These are phyloP conservation scores for Nipponacmea schrenckii DNA, from an alignment of 2,888 invertebrate species.

Conservation along the genomic window DNA sequence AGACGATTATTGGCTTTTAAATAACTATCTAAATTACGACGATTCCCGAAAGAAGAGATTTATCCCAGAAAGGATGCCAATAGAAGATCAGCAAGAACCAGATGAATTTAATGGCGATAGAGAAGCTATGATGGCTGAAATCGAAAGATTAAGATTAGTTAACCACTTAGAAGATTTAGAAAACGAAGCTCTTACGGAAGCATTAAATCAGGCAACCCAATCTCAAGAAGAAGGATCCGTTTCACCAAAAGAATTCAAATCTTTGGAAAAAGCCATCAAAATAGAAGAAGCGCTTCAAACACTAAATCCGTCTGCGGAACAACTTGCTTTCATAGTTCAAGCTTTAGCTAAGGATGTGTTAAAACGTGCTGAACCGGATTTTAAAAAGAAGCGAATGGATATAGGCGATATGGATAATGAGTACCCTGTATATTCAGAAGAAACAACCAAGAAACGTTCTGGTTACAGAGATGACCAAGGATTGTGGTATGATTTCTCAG, in stretches of 20 bases:
- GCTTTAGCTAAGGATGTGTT: not conserved
- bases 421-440: slow-evolving; percentile 12
- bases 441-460: slow-evolving; percentile 1
- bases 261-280: slow-evolving; percentile 32
- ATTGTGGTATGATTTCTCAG: not conserved
- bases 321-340: slow-evolving; percentile 10
- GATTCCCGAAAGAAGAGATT: slow-evolving; percentile 17
- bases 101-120: not conserved
- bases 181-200: slow-evolving; percentile 52
- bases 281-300: slow-evolving; percentile 35
- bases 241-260: slow-evolving; percentile 26
- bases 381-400: slow-evolving; percentile 16
- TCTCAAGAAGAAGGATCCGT: slow-evolving; percentile 43
- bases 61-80: not conserved
- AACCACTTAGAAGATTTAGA: slow-evolving; percentile 48
- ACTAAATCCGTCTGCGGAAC: slow-evolving; percentile 14
- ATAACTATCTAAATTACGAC: slow-evolving; percentile 12
- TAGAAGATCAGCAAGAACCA: not conserved
- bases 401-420: not conserved
- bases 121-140: not conserved
- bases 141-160: not conserved
- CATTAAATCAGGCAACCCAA: slow-evolving; percentile 50
- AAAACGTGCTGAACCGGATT: slow-evolving; percentile 14
- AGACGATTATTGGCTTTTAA: slow-evolving; percentile 15
- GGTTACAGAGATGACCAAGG: not conserved